Conservation (phyloP, 2,797 vertebrate species). For the Thaleichthys pacificus region DNA sequence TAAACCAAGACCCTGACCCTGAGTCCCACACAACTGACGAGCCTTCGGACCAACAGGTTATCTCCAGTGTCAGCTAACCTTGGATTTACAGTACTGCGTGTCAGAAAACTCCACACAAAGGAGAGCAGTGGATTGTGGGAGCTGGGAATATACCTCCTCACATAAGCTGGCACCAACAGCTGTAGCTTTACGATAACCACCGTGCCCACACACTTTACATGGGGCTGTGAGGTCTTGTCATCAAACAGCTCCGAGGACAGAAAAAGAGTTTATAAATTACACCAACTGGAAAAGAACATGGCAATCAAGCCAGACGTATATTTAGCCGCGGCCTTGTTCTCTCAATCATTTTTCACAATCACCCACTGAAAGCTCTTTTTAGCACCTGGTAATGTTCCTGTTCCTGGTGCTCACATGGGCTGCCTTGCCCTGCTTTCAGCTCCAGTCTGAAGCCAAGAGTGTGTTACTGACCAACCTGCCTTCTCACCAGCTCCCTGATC, state of each 20-base stretch:
- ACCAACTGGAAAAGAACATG: slow-evolving; percentile 2
- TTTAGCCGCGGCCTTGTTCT: slow-evolving; percentile 28
- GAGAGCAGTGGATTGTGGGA: background rate
- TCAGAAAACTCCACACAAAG: background rate
- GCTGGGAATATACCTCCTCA: background rate
- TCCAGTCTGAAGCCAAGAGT: too few species aligned
- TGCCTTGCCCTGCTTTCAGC: too few species aligned
- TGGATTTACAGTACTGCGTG: background rate
- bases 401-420: too few species aligned
- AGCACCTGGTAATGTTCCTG: slow-evolving; percentile 34
- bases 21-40: background rate
- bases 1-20: background rate
- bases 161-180: slow-evolving; percentile 3
- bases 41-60: background rate
- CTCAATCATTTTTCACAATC: slow-evolving; percentile 11
- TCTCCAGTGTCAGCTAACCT: background rate
- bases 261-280: slow-evolving; percentile 13
- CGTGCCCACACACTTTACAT: slow-evolving; percentile 13
- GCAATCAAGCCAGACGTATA: slow-evolving; percentile 19
- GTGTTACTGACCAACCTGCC: too few species aligned
- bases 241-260: slow-evolving; percentile 24
- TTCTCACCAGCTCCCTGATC: background rate
- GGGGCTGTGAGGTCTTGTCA: slow-evolving; percentile 22
- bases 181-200: slow-evolving; percentile 3
- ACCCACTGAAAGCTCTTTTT: slow-evolving; percentile 40